Conservation (phyloP, 1,140 invertebrate genomes). For the Drosophila neocordata region DNA sequence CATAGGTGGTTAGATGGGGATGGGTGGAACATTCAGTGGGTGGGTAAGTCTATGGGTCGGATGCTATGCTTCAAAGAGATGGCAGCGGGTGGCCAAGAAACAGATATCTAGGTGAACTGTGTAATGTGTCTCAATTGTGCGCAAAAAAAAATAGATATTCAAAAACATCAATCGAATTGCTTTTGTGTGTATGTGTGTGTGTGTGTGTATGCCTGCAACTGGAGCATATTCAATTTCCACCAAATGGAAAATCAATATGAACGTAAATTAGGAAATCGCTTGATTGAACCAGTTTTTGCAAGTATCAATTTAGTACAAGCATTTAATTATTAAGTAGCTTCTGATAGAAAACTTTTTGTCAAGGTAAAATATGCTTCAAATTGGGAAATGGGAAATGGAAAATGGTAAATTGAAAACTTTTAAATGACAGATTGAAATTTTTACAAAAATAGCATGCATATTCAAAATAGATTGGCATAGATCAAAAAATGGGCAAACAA, state of each 20-base stretch:
- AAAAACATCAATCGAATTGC: constrained; percentile 63
- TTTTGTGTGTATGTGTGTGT: constrained; percentile 22
- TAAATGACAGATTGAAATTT: constrained; percentile 36
- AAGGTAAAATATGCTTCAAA: constrained; percentile 31
- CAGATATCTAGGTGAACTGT: constrained; percentile 66
- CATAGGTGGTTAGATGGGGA: constrained; percentile 26
- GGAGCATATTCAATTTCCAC: constrained; percentile 17
- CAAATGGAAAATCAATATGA: constrained; percentile 60
- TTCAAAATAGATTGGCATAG: neutral
- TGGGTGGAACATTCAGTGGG: too few relatives aligned
- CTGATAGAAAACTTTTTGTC: constrained; percentile 3
- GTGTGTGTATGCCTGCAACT: constrained; percentile 12
- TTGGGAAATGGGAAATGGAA: constrained; percentile 24
- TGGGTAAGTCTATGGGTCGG: too few relatives aligned
- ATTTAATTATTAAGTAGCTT: neutral
- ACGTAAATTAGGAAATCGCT: constrained; percentile 54
- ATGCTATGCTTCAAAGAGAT: constrained; percentile 17
- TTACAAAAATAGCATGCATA: constrained; percentile 26
- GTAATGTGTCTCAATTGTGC: constrained; percentile 74
- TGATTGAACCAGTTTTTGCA: constrained; percentile 47
- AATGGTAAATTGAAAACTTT: neutral
- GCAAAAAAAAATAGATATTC: constrained; percentile 24
- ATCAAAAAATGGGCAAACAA: constrained; percentile 1
- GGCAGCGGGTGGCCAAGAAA: neutral
- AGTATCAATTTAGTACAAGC: constrained; percentile 5